A percentile compares a stretch with the other conserved stretches of the same genome.
Evolutionary conservation across 2,888 invertebrate genomes (phyloP).

Genomic region (Eremobia ochroleuca): DNA sequence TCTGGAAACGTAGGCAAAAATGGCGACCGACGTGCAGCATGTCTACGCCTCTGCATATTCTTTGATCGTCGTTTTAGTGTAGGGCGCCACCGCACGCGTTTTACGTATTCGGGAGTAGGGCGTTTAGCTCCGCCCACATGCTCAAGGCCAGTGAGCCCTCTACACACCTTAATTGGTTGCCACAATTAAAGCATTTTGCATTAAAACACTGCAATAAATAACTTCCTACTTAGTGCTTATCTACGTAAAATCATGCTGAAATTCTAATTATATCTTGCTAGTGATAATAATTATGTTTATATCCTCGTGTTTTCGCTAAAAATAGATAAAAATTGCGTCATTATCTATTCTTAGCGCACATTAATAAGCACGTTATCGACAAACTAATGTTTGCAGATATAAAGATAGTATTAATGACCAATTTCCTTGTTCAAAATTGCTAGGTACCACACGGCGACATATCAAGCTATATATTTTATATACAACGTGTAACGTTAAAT

Average conservation of each 20-base stretch:
- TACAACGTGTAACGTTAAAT: no score
- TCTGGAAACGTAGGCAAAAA: no score
- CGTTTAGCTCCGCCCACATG: no score
- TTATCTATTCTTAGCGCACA: slow-evolving; percentile 14
- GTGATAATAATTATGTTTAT: slow-evolving; percentile 34
- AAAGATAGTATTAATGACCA: slow-evolving; percentile 13
- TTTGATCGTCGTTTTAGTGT: no score
- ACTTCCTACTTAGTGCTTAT: slow-evolving; percentile 27
- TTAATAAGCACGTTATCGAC: slow-evolving; percentile 14
- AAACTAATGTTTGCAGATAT: not conserved
- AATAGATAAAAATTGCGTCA: slow-evolving; percentile 24
- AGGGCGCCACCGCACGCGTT: no score
- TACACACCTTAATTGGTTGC: slow-evolving; percentile 7
- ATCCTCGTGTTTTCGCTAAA: slow-evolving; percentile 11
- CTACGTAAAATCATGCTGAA: slow-evolving; percentile 6
- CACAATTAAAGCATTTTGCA: not conserved
- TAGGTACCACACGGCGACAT: no score
- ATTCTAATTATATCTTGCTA: slow-evolving; percentile 38
- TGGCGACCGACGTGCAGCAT: no score
- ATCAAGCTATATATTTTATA: no score
- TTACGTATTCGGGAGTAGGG: no score
- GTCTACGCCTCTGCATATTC: no score
- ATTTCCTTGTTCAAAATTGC: slow-evolving; percentile 25
- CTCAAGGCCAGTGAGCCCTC: no score
- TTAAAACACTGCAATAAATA: slow-evolving; percentile 11